Evolutionary conservation across 2,888 invertebrate genomes (phyloP), one percentile per base, ranked within the genome.

Genomic region (Megamerina dolium): DNA sequence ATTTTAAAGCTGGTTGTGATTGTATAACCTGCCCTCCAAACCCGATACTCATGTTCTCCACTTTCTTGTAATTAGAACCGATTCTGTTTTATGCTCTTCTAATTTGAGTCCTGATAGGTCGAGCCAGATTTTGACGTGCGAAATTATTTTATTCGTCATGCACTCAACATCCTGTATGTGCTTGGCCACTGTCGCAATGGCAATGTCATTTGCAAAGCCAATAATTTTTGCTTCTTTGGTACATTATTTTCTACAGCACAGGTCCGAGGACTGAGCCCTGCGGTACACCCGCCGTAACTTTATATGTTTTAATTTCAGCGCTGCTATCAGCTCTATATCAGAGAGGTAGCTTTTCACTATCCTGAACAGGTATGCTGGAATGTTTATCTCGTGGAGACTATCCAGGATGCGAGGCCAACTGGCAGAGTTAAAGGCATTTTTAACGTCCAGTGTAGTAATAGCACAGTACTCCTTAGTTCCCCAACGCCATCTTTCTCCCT

Each of bases 361-460:
- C 2, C 39, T 13, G 1, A 32, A 3, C 13, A 45, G 3, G 29
- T 43, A 43, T 9, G 4, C 4, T 10, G 39, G 42, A 2, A 33
- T 8, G 23, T 34, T 26, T 3, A 42, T 13, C 2, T 29, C n/a
- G 2, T 2, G 3, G 2, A 47, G 21, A 1, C 35, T 30, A 13
- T 9, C 13, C 4, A 37, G 13, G 3, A 47, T 46, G 1, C 18
- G 9, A 3, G 21, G 14, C 40, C 46, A 50, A 4, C 6, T n/a
- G 2, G 34, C 44, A 2, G 46, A 41, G 37, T 46, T 51, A n/a
- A 46, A 46, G 4, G 44, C 46, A 21, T 50, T 50, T 13, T 29
- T 36, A 5, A 45, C 33, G 12, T 48, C 44, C 4, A 30, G 30
- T 3, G 39, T 30, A 12, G 39, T 27, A 2, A 46, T 37, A 12